These are phyloP conservation scores for Gymnocephalus cernua DNA, from an alignment of 2,113 vertebrate species.

Conservation along the genomic window DNA sequence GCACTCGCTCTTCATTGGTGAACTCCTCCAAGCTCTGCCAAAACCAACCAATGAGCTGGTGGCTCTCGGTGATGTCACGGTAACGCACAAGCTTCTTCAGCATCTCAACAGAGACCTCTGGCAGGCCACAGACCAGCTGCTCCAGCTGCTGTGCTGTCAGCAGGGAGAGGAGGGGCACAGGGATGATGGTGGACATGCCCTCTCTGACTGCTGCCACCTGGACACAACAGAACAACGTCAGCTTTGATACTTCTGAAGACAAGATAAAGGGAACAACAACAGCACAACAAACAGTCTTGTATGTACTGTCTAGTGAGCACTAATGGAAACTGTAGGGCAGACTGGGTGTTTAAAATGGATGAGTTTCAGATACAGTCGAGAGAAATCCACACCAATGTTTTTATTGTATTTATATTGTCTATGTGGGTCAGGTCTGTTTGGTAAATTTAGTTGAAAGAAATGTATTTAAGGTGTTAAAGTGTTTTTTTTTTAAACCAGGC, in stretches of 20 bases:
- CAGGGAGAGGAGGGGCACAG: slow-evolving; percentile 86
- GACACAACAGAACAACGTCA: slow-evolving; percentile 52
- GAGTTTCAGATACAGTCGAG: background rate
- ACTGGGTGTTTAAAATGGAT: slow-evolving; percentile 12
- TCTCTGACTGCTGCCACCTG: slow-evolving; percentile 86
- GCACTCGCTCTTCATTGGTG: slow-evolving; percentile 88
- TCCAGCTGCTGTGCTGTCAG: slow-evolving; percentile 87
- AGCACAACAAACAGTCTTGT: slow-evolving; percentile 34
- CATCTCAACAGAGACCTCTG: slow-evolving; percentile 87
- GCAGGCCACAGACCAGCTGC: slow-evolving; percentile 87
- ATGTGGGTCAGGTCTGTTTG: background rate
- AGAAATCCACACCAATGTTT: background rate
- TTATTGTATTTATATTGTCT: background rate
- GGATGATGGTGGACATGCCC: slow-evolving; percentile 89
- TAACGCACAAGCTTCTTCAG: slow-evolving; percentile 88
- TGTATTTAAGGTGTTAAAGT: too few relatives aligned
- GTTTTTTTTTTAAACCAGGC: background rate
- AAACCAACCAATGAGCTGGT: slow-evolving; percentile 87
- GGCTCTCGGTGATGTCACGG: slow-evolving; percentile 86
- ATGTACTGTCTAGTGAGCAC: slow-evolving; percentile 4
- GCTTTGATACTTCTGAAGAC: slow-evolving; percentile 61
- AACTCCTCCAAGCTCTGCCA: slow-evolving; percentile 89
- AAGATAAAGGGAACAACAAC: slow-evolving; percentile 40
- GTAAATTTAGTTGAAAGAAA: background rate
- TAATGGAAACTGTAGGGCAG: slow-evolving; percentile 40